A percentile compares a stretch with the other conserved stretches of the same genome.
phyloP scores from a whole-genome alignment of 92 coral and sea anemone species.

The Blastomussa wellsi region DNA sequence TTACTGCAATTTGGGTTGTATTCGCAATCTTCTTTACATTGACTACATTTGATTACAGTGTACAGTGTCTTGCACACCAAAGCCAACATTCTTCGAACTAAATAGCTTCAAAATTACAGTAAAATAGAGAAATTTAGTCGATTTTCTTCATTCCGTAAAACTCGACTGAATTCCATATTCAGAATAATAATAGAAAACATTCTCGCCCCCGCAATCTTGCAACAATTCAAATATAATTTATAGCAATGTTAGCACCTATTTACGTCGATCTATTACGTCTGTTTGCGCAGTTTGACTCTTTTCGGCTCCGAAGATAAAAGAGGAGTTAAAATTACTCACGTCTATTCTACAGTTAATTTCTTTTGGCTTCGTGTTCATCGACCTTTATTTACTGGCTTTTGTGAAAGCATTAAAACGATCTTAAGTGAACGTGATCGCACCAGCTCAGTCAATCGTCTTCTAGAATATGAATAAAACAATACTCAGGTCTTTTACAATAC shows the following conservation, averaged over 20 bases:
- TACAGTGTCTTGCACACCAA: neutral
- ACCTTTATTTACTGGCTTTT: neutral
- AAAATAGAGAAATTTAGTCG: neutral
- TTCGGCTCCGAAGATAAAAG: neutral
- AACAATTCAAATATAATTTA: conserved; percentile 17
- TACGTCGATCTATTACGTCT: conserved; percentile 31
- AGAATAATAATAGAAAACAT: conserved; percentile 20
- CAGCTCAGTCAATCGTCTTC: neutral
- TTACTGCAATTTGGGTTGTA: neutral
- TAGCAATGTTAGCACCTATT: conserved; percentile 23
- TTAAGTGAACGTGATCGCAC: too few relatives aligned
- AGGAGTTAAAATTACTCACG: conserved; percentile 15
- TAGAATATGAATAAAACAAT: neutral
- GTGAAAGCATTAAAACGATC: neutral
- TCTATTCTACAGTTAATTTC: neutral
- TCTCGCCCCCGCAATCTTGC: conserved; percentile 36
- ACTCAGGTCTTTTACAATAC: neutral
- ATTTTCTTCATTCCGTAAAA: neutral
- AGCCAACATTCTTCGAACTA: neutral
- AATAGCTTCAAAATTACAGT: neutral
- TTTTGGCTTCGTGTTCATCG: neutral
- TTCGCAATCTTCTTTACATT: neutral
- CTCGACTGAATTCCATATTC: neutral
- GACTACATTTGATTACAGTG: neutral
- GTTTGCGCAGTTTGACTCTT: neutral